Base-by-base conservation (phyloP, 1,140 invertebrate genomes). In the Vollenhovia emeryi region DNA sequence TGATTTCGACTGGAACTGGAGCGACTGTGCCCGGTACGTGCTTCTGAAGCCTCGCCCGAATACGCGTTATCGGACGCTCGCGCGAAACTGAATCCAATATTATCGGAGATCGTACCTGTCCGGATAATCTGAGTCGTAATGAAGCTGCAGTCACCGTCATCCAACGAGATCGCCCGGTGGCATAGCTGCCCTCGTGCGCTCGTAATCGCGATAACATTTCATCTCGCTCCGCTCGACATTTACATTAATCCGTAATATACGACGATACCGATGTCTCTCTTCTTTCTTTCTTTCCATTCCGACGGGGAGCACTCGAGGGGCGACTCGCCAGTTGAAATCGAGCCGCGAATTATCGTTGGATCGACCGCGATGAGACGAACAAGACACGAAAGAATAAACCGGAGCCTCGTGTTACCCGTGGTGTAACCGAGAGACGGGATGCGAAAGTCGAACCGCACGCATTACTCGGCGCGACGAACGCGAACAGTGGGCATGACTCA, bases 291-390 rank as follows among this genome's bases (percentile, higher is more conserved):
- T 33, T 73, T 59, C n/a, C n/a, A n/a, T n/a, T 43, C 57, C 52
- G 33, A 59, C 9, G 27, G 21, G 11, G 6, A 36, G 15, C 43
- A n/a, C 27, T 33, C 40, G 43, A 92, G 90, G n/a, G 89, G 88
- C 69, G 85, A 92, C 89, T 88, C 84, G 86, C 89, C 64, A 76
- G 27, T 90, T 87, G 89, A 92, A 91, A 92, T 91, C 76, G 87
- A 91, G 79, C 50, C 88, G 84, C 60, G 87, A 88, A 89, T 87
- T 91, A 88, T 69, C 73, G 55, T n/a, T 24, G 57, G 27, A 7
- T 21, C 62, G 87, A 86, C 43, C 68, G 66, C 62, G 45, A 75
- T 52, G 66, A 71, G 74, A 55, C 75, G 88, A 85, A 36, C 74
- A 78, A 80, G 74, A 82, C 50, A 86, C 87, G 79, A 89, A 92